Evolutionary conservation across 2,797 vertebrate species (phyloP).

Genomic region (Halcyon leucocephala): DNA sequence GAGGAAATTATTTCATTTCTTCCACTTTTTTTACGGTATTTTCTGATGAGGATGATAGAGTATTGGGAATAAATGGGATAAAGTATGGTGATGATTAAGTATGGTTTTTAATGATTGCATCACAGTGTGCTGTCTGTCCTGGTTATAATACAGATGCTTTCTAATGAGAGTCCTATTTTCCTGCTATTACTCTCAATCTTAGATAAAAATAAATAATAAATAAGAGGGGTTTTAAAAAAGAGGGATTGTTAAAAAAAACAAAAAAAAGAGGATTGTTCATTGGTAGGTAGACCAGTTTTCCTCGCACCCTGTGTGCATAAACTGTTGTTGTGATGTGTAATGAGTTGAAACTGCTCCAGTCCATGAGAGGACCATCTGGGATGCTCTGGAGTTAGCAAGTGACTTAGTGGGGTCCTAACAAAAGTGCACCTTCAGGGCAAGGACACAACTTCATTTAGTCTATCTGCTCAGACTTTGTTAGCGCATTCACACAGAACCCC

Average conservation of each 20-base stretch:
- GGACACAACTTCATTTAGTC: not conserved
- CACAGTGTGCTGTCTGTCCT: not conserved
- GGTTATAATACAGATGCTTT: not conserved
- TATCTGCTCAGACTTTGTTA: not conserved
- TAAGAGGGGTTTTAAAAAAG: no score
- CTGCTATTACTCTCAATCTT: not conserved
- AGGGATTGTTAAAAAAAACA: no score
- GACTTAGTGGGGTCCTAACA: not conserved
- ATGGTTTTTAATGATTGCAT: not conserved
- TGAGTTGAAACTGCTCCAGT: not conserved
- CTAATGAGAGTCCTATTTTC: not conserved
- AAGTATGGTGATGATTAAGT: not conserved
- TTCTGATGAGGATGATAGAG: not conserved
- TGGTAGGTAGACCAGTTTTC: not conserved
- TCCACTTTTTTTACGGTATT: not conserved
- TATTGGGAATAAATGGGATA: not conserved
- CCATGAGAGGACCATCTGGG: not conserved
- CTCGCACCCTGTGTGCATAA: not conserved
- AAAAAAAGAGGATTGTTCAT: not conserved
- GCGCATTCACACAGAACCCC: not conserved
- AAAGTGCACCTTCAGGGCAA: not conserved
- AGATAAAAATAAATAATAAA: not conserved
- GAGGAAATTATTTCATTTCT: not conserved
- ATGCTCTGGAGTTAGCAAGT: not conserved
- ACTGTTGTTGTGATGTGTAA: not conserved